phyloP scores from a whole-genome alignment of 2,797 vertebrate species.

The Tinamus major region DNA sequence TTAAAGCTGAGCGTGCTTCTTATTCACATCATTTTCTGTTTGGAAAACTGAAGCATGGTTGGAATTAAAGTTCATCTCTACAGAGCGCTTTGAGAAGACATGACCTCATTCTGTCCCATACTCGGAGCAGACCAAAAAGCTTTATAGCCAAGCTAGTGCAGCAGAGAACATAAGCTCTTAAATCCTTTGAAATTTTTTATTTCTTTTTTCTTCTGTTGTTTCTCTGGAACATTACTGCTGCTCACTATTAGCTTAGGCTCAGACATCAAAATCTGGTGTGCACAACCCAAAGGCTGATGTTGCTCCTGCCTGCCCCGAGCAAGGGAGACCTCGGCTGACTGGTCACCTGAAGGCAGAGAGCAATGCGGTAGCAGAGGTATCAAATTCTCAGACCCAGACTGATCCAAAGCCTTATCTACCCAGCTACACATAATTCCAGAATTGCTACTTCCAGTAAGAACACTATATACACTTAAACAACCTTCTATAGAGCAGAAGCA shows the following conservation, averaged over 20 bases:
- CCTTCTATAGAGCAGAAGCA: background rate
- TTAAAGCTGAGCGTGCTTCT: background rate
- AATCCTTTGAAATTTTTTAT: background rate
- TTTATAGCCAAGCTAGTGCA: background rate
- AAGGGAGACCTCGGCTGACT: background rate
- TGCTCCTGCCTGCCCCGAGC: background rate
- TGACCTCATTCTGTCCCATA: background rate
- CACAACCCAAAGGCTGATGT: background rate
- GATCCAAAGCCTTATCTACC: background rate
- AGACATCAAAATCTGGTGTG: background rate
- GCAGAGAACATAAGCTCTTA: background rate
- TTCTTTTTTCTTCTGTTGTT: too few relatives aligned
- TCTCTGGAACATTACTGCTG: background rate
- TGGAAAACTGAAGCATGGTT: background rate
- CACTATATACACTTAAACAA: background rate
- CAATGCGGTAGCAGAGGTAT: background rate
- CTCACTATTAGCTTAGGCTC: background rate
- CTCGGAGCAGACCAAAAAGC: background rate
- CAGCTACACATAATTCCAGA: background rate
- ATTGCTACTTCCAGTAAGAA: background rate
- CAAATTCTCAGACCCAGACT: background rate
- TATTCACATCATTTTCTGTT: background rate
- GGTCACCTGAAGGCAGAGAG: background rate
- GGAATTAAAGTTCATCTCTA: background rate
- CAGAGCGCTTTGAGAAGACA: background rate